Base-by-base conservation (phyloP, 1,140 invertebrate genomes). In the Branchinecta lindahli region DNA sequence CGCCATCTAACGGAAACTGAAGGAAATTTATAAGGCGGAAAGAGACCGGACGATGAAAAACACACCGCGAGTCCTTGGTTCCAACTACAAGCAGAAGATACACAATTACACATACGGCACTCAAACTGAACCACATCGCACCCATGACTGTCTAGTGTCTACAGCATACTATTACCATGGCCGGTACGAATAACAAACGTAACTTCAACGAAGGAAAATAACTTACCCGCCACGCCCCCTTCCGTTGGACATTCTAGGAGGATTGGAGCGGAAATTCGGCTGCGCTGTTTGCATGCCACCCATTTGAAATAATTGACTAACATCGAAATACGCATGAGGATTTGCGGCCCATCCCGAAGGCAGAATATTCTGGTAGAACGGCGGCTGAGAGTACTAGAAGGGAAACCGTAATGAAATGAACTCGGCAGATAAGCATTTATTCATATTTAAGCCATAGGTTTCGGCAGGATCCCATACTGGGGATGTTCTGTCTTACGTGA, bases 361-460 rank as follows among this genome's bases (percentile, higher is more conserved):
- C 52, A 61, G 18, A 61, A 61, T 12, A 61, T 61, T 61, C 12
- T 21, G 68, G 18, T 61, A 61, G 18, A 61, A 61, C 18, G 52
- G 52, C 18, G 52, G 52, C 52, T 79, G 83, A 80, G 52, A 61
- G 18, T 61, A 61, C 52, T 61, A 20, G 18, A 61, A 61, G 12
- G 12, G 52, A 61, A 61, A 33, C 47, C 66, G 67, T 70, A 71
- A 66, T 68, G 33, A 33, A 33, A 33, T 33, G 33, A 33, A 3
- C 33, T 33, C 33, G 33, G 33, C 44, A 69, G 21, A 52, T 68
- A n/a, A 70, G 46, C 18, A 18, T 3, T 20, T 47, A 20, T n/a
- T 70, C 20, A 4, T 18, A 68, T 10, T 12, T 18, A 10, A 33
- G 5, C 33, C 33, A 33, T 5, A 33, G 33, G 33, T 1, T 33